phyloP scores from a whole-genome alignment of 2,113 vertebrate species.

The Leuciscus idus region DNA sequence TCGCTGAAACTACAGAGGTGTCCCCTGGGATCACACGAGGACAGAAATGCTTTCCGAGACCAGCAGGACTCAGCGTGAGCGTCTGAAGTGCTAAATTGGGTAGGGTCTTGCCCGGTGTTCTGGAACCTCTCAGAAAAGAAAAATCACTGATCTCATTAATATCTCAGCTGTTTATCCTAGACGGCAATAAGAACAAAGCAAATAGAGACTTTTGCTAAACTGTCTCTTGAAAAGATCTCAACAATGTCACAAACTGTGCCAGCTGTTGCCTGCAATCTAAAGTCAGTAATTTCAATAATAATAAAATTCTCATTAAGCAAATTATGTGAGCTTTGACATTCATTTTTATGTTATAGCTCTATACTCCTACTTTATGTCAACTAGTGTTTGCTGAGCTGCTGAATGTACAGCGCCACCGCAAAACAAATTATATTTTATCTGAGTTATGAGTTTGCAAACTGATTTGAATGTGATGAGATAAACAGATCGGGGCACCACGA shows the following conservation, averaged over 20 bases:
- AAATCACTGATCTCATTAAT: slow-evolving; percentile 12
- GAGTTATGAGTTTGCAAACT: neutral
- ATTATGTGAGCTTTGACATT: neutral
- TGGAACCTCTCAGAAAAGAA: neutral
- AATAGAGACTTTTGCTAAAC: neutral
- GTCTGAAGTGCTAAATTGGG: slow-evolving; percentile 25
- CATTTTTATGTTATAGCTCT: neutral
- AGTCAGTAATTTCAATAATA: neutral
- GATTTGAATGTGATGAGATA: slow-evolving; percentile 16
- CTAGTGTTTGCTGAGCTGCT: neutral
- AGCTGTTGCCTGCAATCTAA: neutral
- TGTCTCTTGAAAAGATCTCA: neutral
- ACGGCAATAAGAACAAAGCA: neutral
- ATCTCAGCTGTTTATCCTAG: neutral
- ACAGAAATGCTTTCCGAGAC: neutral
- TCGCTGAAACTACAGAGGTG: slow-evolving; percentile 19
- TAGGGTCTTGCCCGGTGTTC: neutral
- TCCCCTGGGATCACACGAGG: neutral
- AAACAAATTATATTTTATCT: slow-evolving; percentile 2
- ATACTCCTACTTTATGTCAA: neutral
- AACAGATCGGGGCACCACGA: neutral
- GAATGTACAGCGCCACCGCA: neutral
- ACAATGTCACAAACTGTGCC: neutral
- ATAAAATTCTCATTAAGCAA: neutral
- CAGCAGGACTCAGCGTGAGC: neutral